Conservation (phyloP, 2,888 invertebrate species). For the Melikaiella ostensackeni region DNA sequence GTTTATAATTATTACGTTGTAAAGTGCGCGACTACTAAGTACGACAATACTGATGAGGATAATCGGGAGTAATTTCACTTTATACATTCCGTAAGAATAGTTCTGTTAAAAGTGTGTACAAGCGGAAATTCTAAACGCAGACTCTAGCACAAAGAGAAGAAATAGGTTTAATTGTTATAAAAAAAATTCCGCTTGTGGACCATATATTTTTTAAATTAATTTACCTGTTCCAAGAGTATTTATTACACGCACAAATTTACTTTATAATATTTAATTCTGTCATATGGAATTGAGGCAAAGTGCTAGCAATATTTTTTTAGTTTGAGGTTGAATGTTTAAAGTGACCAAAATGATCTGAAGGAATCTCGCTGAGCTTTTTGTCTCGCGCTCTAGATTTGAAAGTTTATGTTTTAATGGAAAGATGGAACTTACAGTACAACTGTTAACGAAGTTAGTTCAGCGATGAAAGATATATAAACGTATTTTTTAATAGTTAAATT, state of each 20-base stretch:
- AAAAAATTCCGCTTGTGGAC: conserved; percentile 6
- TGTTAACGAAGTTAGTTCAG: not conserved
- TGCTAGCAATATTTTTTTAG: not conserved
- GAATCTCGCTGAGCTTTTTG: conserved; percentile 41
- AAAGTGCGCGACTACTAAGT: not conserved
- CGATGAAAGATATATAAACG: not conserved
- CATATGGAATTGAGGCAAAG: not conserved
- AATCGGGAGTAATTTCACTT: conserved; percentile 27
- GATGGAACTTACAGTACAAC: conserved; percentile 44
- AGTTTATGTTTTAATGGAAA: conserved; percentile 45
- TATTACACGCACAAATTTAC: conserved; percentile 55
- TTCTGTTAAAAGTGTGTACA: not conserved
- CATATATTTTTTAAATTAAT: conserved; percentile 49
- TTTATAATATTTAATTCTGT: conserved; percentile 43
- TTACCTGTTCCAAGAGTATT: conserved; percentile 52
- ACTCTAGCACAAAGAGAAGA: not conserved
- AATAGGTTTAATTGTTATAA: too few species aligned
- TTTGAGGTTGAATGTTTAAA: conserved; percentile 10
- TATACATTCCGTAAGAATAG: conserved; percentile 18
- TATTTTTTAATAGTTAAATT: not conserved
- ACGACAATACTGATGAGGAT: conserved; percentile 15
- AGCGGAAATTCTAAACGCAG: not conserved
- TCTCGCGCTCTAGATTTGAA: conserved; percentile 40
- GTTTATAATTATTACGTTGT: not conserved
- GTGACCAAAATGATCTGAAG: not conserved